Base-by-base conservation (phyloP, 2,797 vertebrate genomes). In the Tachyglossus aculeatus region DNA sequence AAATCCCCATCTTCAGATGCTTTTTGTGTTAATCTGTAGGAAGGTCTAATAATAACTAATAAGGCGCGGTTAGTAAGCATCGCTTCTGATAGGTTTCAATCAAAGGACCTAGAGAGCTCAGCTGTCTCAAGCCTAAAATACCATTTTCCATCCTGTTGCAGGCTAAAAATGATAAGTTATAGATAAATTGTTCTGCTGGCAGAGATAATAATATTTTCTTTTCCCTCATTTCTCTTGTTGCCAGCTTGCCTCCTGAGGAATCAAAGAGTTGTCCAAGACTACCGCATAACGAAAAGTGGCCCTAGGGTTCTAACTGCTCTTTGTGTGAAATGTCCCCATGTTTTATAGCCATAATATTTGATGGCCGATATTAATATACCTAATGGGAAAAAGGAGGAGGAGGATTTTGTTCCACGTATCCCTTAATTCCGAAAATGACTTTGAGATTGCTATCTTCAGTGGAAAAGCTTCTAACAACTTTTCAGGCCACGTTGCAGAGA, bases 1-100 rank as follows among this genome's bases (percentile, higher is more conserved):
- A 80, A 74, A 82, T 78, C 67, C 71, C 66, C 78, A 15, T 48
- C 70, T 58, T 52, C 16, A 60, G 34, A 33, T 34, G 60, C 40
- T 45, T 70, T 48, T n/a, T 44, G 21, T 52, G 48, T 51, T 66
- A 21, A 73, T 56, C 55, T 73, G 64, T 66, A 22, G 32, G 57
- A 58, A 77, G 32, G 50, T 24, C 16, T 38, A 69, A 62, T 38
- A 69, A 62, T 38, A 56, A 57, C 60, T 44, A 75, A 62, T 61
- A 65, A 66, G 39, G 8, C 14, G 3, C 45, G 8, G 21, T 72
- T 71, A 21, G 13, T 48, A 66, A 52, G 48, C 31, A 24, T 13
- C 29, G 22, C 48, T 60, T 55, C 5, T 77, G 45, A 45, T 36
- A 12, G 0, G 40, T 70, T 80, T 55, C n/a, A n/a, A n/a, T n/a